phyloP scores from a whole-genome alignment of 2,113 vertebrate genomes.

The Etia nguti region DNA sequence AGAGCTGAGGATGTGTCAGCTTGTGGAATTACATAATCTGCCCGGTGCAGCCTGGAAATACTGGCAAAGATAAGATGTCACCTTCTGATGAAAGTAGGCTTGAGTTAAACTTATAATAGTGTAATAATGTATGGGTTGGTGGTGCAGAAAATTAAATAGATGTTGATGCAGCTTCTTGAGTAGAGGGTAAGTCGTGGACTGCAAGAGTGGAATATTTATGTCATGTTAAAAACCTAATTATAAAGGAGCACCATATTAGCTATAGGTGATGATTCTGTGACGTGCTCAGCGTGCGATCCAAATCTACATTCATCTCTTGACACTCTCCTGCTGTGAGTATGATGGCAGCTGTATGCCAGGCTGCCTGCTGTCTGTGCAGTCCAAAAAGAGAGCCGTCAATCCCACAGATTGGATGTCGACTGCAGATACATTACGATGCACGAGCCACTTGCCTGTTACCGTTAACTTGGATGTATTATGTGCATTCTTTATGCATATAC shows the following conservation, averaged over 20 bases:
- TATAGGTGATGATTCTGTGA: not conserved
- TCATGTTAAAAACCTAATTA: not conserved
- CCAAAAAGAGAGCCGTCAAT: slow-evolving; percentile 10
- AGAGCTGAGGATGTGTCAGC: slow-evolving; percentile 2
- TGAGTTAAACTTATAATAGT: slow-evolving; percentile 4
- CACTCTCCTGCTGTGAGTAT: not conserved
- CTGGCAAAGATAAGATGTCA: slow-evolving; percentile 17
- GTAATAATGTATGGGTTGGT: slow-evolving; percentile 30
- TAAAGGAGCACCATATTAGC: not conserved
- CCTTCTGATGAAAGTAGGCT: slow-evolving; percentile 17
- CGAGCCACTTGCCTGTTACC: not conserved
- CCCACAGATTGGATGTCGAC: not conserved
- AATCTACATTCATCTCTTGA: not conserved
- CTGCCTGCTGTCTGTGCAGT: not conserved
- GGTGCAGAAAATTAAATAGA: slow-evolving; percentile 45
- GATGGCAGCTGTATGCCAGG: slow-evolving; percentile 5
- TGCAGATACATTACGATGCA: not conserved
- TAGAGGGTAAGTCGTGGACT: not conserved
- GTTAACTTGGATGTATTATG: not conserved
- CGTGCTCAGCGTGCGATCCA: not conserved
- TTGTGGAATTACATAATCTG: slow-evolving; percentile 19
- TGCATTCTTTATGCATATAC: not conserved
- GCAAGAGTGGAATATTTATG: not conserved
- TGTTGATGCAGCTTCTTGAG: not conserved
- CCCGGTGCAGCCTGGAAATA: not conserved